A percentile compares a stretch with the other conserved stretches of the same genome.
Evolutionary conservation across 2,888 invertebrate genomes (phyloP).

Genomic region (Hydriomena furcata): DNA sequence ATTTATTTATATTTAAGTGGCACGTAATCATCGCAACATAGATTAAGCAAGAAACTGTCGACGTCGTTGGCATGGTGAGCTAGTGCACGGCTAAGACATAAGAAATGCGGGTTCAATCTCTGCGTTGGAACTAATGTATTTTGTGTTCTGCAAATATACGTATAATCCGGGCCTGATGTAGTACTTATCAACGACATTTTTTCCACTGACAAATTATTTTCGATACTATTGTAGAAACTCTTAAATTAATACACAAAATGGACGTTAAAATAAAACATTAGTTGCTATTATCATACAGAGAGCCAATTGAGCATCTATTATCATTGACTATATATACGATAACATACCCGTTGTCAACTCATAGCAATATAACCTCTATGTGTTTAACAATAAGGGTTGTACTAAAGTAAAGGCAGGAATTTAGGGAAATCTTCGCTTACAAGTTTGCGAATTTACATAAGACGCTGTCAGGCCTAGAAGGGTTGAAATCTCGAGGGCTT

Average conservation of each 20-base stretch:
- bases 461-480: constrained; percentile 79
- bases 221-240: neutral
- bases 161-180: too few relatives aligned
- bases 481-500: constrained; percentile 80
- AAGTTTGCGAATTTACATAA: constrained; percentile 81
- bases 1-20: too few relatives aligned
- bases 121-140: too few relatives aligned
- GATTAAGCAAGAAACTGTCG: too few relatives aligned
- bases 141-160: too few relatives aligned
- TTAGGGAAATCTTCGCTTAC: constrained; percentile 41
- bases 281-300: constrained; percentile 63
- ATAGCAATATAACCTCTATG: constrained; percentile 34
- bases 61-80: too few relatives aligned
- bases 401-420: constrained; percentile 23
- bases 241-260: neutral
- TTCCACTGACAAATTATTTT: constrained; percentile 5
- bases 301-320: constrained; percentile 77
- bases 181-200: too few relatives aligned
- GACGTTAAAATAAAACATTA: constrained; percentile 58
- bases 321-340: constrained; percentile 37
- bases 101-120: too few relatives aligned
- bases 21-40: too few relatives aligned
- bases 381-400: neutral
- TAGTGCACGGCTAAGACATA: too few relatives aligned
- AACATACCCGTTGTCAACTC: constrained; percentile 26